Conservation (phyloP, 2,888 invertebrate species). For the Luperina nickerlii region DNA sequence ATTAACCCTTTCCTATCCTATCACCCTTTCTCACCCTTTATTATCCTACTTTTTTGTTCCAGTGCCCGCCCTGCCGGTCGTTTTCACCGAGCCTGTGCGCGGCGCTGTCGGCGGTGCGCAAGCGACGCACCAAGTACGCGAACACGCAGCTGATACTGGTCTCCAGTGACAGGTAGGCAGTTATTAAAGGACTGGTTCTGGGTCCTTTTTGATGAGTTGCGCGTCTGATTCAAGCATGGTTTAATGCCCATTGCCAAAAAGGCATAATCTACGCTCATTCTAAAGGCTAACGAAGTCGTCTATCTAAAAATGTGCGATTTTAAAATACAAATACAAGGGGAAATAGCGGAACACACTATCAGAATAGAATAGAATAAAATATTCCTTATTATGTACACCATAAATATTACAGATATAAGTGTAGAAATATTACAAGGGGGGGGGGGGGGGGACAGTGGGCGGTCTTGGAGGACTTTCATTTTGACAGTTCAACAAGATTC, state of each 20-base stretch:
- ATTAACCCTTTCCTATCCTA: not conserved
- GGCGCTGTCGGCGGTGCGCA: slow-evolving; percentile 93
- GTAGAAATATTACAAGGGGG: no score
- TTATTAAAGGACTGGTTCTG: not conserved
- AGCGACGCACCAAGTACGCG: slow-evolving; percentile 91
- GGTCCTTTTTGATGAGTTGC: not conserved
- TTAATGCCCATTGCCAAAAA: not conserved
- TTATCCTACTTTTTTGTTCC: slow-evolving; percentile 55
- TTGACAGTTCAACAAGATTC: no score
- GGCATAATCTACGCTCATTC: not conserved
- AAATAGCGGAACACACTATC: no score
- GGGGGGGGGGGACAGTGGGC: no score
- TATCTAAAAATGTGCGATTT: not conserved
- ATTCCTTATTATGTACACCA: no score
- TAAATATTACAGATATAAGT: no score
- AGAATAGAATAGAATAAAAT: no score
- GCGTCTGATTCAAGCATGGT: not conserved
- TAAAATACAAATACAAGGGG: not conserved
- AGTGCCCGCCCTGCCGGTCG: slow-evolving; percentile 97
- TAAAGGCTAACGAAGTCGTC: not conserved
- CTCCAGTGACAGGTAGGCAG: slow-evolving; percentile 94
- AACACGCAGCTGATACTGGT: slow-evolving; percentile 95
- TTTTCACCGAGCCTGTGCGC: slow-evolving; percentile 95
- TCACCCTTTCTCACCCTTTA: not conserved
- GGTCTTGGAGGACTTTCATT: no score